Evolutionary conservation across 2,797 vertebrate genomes (phyloP).

Genomic region (Steatocranus sp.): DNA sequence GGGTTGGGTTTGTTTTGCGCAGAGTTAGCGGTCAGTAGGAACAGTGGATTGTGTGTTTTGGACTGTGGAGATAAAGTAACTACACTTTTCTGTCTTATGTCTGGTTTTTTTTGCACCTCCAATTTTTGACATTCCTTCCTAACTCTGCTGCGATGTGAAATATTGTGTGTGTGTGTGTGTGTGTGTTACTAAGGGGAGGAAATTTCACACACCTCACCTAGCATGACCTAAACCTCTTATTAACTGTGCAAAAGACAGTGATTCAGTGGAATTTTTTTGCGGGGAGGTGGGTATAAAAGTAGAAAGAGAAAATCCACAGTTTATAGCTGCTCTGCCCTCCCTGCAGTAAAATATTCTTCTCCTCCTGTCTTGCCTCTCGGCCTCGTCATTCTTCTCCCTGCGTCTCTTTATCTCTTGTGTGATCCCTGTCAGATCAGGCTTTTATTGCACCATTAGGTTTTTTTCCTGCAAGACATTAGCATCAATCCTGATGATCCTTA

Average conservation of each 20-base stretch:
- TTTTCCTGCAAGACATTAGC: neutral
- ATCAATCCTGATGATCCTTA: neutral
- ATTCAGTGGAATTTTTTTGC: constrained; percentile 10
- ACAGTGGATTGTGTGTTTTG: neutral
- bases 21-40: constrained; percentile 25
- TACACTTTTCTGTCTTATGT: neutral
- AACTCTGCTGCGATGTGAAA: neutral
- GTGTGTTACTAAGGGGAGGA: neutral
- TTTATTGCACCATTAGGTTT: neutral
- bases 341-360: neutral
- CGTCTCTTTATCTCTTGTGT: constrained; percentile 7
- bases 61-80: neutral
- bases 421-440: neutral
- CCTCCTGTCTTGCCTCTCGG: neutral
- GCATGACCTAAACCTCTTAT: constrained; percentile 42
- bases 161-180: neutral
- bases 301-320: neutral
- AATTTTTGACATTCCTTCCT: neutral
- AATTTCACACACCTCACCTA: constrained; percentile 42
- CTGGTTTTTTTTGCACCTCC: neutral
- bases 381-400: neutral
- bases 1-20: neutral
- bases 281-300: neutral
- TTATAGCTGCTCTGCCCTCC: neutral
- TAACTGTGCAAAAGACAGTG: neutral